These are phyloP conservation scores for Cichlasoma orientale DNA, from an alignment of 2,797 vertebrate species.

Conservation along the genomic window DNA sequence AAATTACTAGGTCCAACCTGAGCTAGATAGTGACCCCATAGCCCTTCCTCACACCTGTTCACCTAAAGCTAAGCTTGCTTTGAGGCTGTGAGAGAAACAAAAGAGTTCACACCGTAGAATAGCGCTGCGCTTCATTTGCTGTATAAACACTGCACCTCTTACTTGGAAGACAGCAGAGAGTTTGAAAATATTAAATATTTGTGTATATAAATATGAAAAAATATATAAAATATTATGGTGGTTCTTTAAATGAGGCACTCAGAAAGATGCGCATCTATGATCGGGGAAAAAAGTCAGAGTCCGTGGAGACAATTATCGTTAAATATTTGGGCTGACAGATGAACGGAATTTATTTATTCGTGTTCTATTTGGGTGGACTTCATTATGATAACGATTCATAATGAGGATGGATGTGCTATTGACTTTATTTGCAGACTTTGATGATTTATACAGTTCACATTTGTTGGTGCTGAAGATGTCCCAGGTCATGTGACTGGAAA, in stretches of 20 bases:
- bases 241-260: not conserved
- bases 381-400: not conserved
- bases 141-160: not conserved
- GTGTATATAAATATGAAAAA: not conserved
- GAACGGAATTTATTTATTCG: not conserved
- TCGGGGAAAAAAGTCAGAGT: not conserved
- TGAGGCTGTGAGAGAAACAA: constrained; percentile 37
- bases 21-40: constrained; percentile 83
- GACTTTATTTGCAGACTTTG: not conserved
- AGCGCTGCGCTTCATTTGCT: not conserved
- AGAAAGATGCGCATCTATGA: accelerated
- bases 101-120: constrained; percentile 33
- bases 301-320: not conserved
- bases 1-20: constrained; percentile 84
- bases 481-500: accelerated
- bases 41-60: constrained; percentile 80
- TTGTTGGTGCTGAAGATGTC: not conserved
- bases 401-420: too few species aligned
- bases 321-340: not conserved
- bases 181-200: not conserved
- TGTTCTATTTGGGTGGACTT: not conserved
- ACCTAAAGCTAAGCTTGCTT: constrained; percentile 59
- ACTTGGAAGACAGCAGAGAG: not conserved
- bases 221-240: not conserved
- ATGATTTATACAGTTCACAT: not conserved